Evolutionary conservation across 2,888 invertebrate genomes (phyloP), one percentile per base, ranked within the genome.

Genomic region (Cryptophagus acutangulus): DNA sequence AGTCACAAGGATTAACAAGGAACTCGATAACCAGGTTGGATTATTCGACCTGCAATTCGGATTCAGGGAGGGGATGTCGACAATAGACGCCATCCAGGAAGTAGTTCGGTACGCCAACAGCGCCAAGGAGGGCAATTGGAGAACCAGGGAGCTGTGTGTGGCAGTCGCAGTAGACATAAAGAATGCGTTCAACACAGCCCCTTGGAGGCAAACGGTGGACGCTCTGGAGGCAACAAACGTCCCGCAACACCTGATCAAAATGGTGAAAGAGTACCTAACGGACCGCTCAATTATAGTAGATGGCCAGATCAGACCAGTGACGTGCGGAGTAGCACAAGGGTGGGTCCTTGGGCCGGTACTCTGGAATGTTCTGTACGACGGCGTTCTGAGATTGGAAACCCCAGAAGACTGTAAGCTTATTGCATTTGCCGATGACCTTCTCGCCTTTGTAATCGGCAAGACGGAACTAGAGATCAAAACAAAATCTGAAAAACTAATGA

Each of bases 321-420:
- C 24, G 24, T 20, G 24, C 2, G 35, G 35, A 14, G 35, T 35
- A 3, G 24, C 35, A 10, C 35, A 35, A 25, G 35, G 35, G 9
- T 35, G 24, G 10, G 12, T 35, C 2, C 35, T 35, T 2, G 38
- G 38, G 2, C 31, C 38, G 2, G 20, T 14, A 3, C n/a, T 31
- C 13, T 38, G 38, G 38, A 36, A 36, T 30, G 36, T 30, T 6
- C 12, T 36, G 36, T 36, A 36, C 29, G 29, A 36, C 10, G 29
- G 29, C 30, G 28, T 36, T 8, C 36, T 36, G 10, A 4, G 10
- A 4, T 4, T 36, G n/a, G 9, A 36, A 12, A 6, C 30, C 10
- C 36, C 36, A 30, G 3, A 5, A n/a, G 24, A 12, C 5, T 28
- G 10, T 12, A 9, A 6, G 10, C 10, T 10, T 4, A 9, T 36